Evolutionary conservation across 2,113 vertebrate species (phyloP), one percentile per base, ranked within the genome.

Genomic region (Gopherus flavomarginatus): DNA sequence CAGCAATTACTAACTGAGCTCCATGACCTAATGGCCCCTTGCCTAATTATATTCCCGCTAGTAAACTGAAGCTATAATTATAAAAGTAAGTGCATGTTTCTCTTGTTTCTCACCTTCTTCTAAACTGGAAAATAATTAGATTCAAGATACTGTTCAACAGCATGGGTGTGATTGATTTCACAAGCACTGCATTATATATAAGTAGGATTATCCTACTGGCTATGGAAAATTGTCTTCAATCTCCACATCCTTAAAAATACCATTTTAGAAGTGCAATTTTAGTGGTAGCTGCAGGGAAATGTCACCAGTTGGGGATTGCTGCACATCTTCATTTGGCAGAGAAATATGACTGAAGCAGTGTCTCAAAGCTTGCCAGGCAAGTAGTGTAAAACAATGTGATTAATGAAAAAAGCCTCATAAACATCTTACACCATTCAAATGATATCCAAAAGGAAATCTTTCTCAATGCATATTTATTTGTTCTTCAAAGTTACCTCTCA

Each of bases 211-310:
- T 83, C 88, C 93, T 86, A 81, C 14, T 81, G 93, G 72, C 75
- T 88, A 81, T 94, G 86, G 86, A 96, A 97, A 95, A 87, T 93
- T 69, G 83, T 90, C 10, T 91, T 90, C 83, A 91, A 31, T 95
- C 95, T 88, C 93, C 52, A 12, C 84, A 42, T 75, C 91, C 81
- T 90, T 78, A 83, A 92, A 91, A 94, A 77, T 31, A 85, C 87
- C 83, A 96, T 93, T 89, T 56, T 92, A 54, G 52, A 85, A 84
- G 88, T 92, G 72, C 52, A 95, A 75, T 93, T 87, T 87, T 87
- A 95, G 89, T 86, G 56, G 88, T 80, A 96, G 87, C 81, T 79
- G 22, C 38, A 85, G 2, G 49, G 92, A 92, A 65, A 85, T 93
- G 92, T 84, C 93, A 75, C 13, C 53, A 9, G 93, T 87, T 96